phyloP scores from a whole-genome alignment of 2,888 invertebrate species.

The Dasysyrphus albostriatus region DNA sequence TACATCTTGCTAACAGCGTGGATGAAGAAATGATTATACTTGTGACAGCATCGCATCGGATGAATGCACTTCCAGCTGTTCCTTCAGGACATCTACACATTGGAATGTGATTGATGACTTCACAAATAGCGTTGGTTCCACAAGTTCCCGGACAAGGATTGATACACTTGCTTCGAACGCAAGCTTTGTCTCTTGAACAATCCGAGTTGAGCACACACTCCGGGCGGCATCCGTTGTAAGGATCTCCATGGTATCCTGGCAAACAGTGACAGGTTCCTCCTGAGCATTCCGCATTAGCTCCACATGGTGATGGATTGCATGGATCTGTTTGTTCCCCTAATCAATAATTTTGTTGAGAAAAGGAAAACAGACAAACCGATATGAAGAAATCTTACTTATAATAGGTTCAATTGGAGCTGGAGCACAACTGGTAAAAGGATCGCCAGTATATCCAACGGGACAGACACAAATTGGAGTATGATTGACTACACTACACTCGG shows the following conservation, averaged over 20 bases:
- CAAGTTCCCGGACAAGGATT: slow-evolving; percentile 92
- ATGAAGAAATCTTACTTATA: slow-evolving; percentile 78
- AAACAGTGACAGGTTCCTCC: slow-evolving; percentile 90
- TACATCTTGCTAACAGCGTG: not conserved
- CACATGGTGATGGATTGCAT: slow-evolving; percentile 88
- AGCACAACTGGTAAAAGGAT: slow-evolving; percentile 85
- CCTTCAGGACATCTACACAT: slow-evolving; percentile 89
- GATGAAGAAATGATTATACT: slow-evolving; percentile 76
- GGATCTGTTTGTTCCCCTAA: slow-evolving; percentile 85
- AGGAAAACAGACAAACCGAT: slow-evolving; percentile 23
- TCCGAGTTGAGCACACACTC: slow-evolving; percentile 91
- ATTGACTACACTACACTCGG: slow-evolving; percentile 87
- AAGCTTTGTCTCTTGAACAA: slow-evolving; percentile 88
- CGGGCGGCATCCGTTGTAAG: slow-evolving; percentile 90
- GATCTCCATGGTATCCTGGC: slow-evolving; percentile 90
- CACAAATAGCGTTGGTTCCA: slow-evolving; percentile 89
- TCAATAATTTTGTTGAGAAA: slow-evolving; percentile 49
- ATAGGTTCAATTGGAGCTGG: slow-evolving; percentile 78
- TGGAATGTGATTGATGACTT: slow-evolving; percentile 90
- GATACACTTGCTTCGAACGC: slow-evolving; percentile 88
- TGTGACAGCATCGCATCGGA: slow-evolving; percentile 86
- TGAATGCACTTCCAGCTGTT: slow-evolving; percentile 89
- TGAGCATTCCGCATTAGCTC: slow-evolving; percentile 87
- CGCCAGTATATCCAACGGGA: slow-evolving; percentile 85
- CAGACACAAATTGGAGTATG: slow-evolving; percentile 89